Evolutionary conservation across 2,888 invertebrate genomes (phyloP).

Genomic region (Drosophila parthenogenetica): DNA sequence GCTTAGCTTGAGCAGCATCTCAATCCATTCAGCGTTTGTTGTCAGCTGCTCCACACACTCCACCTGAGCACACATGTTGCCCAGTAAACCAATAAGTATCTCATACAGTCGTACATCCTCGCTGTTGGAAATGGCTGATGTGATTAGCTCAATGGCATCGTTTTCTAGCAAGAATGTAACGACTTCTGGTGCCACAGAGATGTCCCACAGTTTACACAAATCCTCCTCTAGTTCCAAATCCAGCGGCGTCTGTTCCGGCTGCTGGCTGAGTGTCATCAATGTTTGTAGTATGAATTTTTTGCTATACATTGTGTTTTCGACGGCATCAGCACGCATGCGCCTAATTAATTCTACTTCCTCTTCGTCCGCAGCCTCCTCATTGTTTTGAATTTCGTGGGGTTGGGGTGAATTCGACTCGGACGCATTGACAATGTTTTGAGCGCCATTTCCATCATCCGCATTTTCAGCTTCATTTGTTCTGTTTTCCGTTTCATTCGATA

Average conservation of each 20-base stretch:
- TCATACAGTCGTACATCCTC: constrained; percentile 90
- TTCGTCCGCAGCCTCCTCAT: constrained; percentile 58
- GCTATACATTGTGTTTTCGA: constrained; percentile 93
- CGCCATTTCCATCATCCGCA: constrained; percentile 29
- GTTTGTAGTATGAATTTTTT: constrained; percentile 90
- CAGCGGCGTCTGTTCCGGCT: constrained; percentile 33
- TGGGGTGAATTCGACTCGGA: constrained; percentile 52
- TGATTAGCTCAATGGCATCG: constrained; percentile 87
- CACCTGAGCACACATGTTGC: constrained; percentile 91
- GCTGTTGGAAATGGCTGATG: constrained; percentile 87
- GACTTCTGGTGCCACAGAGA: constrained; percentile 92
- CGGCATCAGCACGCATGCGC: constrained; percentile 89
- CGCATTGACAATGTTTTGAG: constrained; percentile 35
- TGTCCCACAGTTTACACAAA: constrained; percentile 93
- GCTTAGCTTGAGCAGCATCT: constrained; percentile 86
- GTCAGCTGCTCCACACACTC: constrained; percentile 87
- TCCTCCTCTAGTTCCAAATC: constrained; percentile 89
- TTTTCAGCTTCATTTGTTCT: constrained; percentile 25
- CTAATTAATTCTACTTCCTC: constrained; percentile 74
- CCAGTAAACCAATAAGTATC: constrained; percentile 93
- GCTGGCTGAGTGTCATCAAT: constrained; percentile 87
- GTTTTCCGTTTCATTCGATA: constrained; percentile 21
- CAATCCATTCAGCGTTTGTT: constrained; percentile 87
- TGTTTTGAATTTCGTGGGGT: constrained; percentile 46
- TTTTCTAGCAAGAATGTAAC: constrained; percentile 89